Percentiles rank a stretch among this genome's conserved stretches.
Evolutionary conservation across 2,888 invertebrate species (phyloP).

Genomic region (Onthophagus sagittarius): DNA sequence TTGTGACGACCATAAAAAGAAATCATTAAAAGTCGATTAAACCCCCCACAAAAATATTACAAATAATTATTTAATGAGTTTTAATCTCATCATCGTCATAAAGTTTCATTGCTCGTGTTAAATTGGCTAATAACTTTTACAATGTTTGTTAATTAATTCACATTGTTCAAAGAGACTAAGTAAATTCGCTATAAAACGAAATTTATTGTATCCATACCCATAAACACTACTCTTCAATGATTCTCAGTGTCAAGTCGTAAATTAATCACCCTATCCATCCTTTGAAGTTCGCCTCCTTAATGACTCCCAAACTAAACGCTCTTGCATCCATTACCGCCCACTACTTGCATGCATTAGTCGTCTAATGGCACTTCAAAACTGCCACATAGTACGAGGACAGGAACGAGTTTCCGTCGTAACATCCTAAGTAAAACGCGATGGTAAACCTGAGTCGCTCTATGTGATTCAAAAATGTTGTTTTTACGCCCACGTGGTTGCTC

Average conservation of each 20-base stretch:
- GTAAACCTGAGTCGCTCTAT: not conserved
- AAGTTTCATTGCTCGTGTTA: too few relatives aligned
- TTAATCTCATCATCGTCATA: too few relatives aligned
- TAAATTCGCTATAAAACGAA: too few relatives aligned
- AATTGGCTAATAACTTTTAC: too few relatives aligned
- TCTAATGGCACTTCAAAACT: not conserved
- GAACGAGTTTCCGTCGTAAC: not conserved
- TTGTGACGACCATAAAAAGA: too few relatives aligned
- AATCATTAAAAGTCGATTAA: too few relatives aligned
- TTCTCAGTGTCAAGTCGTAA: not conserved
- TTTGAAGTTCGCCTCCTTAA: not conserved
- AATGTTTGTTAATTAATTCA: too few relatives aligned
- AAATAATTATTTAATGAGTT: too few relatives aligned
- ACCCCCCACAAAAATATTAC: too few relatives aligned
- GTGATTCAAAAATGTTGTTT: not conserved
- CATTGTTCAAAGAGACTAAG: too few relatives aligned
- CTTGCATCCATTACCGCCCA: not conserved
- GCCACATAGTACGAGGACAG: not conserved
- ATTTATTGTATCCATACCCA: not conserved
- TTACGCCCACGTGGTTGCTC: constrained; percentile 1
- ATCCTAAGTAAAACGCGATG: not conserved
- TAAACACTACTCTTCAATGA: not conserved
- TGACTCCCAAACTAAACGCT: not conserved
- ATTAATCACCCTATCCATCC: not conserved
- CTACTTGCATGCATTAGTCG: not conserved